phyloP scores from a whole-genome alignment of 2,113 vertebrate genomes.

The Aythya baeri region DNA sequence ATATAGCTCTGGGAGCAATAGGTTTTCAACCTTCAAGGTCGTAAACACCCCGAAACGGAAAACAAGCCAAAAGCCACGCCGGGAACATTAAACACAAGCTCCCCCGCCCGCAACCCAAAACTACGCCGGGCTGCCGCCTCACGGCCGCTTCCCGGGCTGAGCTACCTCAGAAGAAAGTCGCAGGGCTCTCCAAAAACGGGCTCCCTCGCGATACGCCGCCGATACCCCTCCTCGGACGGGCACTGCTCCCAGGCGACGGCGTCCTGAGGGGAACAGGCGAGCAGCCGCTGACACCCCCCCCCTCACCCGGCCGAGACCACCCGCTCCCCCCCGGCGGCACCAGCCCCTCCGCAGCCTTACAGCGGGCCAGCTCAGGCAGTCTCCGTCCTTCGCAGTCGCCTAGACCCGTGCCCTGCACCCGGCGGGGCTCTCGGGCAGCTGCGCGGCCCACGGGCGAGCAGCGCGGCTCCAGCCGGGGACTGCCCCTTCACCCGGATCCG shows the following conservation, averaged over 20 bases:
- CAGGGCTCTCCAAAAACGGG: not conserved
- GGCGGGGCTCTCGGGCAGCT: no score
- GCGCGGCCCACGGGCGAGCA: accelerated
- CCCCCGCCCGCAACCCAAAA: not conserved
- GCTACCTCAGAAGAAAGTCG: accelerated
- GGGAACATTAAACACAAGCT: no score
- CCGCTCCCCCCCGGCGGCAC: not conserved
- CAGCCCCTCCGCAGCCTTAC: not conserved
- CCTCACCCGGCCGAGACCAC: no score
- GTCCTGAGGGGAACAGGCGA: accelerated
- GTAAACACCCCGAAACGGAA: not conserved
- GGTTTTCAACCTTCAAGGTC: accelerated
- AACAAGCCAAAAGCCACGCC: no score
- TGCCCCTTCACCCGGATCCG: not conserved
- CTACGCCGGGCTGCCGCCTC: accelerated
- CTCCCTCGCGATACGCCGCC: accelerated
- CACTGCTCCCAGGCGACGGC: accelerated
- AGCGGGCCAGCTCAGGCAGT: accelerated
- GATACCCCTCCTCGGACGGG: accelerated
- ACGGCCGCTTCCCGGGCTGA: accelerated
- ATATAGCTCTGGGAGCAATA: accelerated
- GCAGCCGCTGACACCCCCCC: accelerated
- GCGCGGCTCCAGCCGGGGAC: accelerated
- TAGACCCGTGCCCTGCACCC: no score
- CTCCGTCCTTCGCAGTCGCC: no score